Conservation (phyloP, 2,888 invertebrate species). For the Epiblema foenella region DNA sequence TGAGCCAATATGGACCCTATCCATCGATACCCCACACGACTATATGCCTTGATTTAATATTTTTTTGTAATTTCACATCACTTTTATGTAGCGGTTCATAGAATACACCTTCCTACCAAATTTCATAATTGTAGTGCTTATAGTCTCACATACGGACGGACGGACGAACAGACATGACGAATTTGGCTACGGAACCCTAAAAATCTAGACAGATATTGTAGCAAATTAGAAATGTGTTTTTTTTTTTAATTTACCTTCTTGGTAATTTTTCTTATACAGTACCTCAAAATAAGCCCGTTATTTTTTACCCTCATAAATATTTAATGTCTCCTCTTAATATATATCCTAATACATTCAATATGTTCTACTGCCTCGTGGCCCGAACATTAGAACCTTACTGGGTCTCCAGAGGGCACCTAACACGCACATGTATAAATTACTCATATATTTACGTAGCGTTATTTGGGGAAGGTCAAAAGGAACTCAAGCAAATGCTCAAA, state of each 20-base stretch:
- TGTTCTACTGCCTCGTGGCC: slow-evolving; percentile 23
- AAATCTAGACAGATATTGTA: not conserved
- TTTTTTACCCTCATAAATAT: slow-evolving; percentile 27
- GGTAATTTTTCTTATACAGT: not conserved
- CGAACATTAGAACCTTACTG: slow-evolving; percentile 12
- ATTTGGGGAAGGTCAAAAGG: slow-evolving; percentile 32
- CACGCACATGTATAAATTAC: slow-evolving; percentile 22
- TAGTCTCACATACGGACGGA: no score
- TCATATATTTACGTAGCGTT: slow-evolving; percentile 11
- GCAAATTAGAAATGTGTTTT: not conserved
- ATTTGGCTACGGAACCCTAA: no score
- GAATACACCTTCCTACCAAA: no score
- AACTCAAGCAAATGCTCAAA: slow-evolving; percentile 38
- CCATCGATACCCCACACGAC: no score
- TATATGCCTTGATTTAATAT: no score
- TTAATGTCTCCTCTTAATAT: slow-evolving; percentile 13
- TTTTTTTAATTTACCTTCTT: no score
- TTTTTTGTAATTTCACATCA: no score
- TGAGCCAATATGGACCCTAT: no score
- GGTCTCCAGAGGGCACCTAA: slow-evolving; percentile 24
- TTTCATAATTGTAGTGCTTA: no score
- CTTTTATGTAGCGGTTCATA: no score
- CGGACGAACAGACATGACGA: no score
- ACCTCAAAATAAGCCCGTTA: not conserved
- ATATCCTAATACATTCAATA: slow-evolving; percentile 20